A percentile compares a stretch with the other conserved stretches of the same genome.
Conservation (phyloP, 2,888 invertebrate species). For the Polyommatus iphigenia region DNA sequence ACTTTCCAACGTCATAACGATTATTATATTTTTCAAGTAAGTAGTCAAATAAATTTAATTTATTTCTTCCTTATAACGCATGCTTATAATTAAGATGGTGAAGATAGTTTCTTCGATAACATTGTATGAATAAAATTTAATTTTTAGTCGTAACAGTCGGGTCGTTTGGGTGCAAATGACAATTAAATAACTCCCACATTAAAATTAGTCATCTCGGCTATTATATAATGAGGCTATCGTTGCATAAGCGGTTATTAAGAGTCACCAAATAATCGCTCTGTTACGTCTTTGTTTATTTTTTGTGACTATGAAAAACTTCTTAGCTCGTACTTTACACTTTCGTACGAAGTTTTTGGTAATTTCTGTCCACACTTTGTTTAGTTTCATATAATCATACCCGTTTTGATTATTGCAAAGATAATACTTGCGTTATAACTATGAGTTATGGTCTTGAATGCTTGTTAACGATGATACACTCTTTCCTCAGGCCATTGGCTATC, state of each 20-base stretch:
- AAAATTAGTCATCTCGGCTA: conserved; percentile 20
- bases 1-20: conserved; percentile 2
- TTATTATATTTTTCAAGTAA: not conserved
- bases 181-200: conserved; percentile 23
- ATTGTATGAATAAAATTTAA: not conserved
- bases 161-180: not conserved
- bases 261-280: conserved; percentile 17
- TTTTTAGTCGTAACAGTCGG: not conserved
- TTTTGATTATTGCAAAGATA: not conserved
- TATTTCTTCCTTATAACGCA: not conserved
- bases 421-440: not conserved
- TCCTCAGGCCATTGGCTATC: not conserved
- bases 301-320: conserved; percentile 12
- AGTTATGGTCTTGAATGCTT: not conserved
- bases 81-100: not conserved
- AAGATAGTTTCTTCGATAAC: not conserved
- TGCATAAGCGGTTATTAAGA: conserved; percentile 16
- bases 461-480: not conserved
- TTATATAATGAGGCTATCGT: conserved; percentile 24
- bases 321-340: not conserved
- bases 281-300: conserved; percentile 17
- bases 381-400: not conserved
- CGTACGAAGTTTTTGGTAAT: not conserved
- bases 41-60: not conserved
- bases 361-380: not conserved